Evolutionary conservation across 2,888 invertebrate genomes (phyloP).

Genomic region (Didymodactylos carnosus): DNA sequence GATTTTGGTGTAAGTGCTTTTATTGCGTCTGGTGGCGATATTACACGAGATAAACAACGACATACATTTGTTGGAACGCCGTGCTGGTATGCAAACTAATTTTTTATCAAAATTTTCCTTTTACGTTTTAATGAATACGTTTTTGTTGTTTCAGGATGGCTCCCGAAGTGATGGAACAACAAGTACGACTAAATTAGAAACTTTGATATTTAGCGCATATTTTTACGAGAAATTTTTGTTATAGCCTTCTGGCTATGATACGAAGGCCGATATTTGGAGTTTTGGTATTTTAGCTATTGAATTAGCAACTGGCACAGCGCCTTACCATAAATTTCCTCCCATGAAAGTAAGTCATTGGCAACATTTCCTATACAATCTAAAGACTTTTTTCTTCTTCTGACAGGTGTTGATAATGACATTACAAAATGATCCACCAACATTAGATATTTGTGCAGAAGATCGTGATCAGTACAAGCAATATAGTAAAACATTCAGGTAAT

Average conservation of each 20-base stretch:
- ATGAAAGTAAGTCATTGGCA: conserved; percentile 74
- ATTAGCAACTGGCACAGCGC: conserved; percentile 82
- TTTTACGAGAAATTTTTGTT: background rate
- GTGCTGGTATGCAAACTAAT: conserved; percentile 73
- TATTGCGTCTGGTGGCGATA: conserved; percentile 64
- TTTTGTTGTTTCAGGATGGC: conserved; percentile 50
- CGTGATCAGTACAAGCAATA: conserved; percentile 94
- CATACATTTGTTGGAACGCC: conserved; percentile 97
- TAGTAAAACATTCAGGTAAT: conserved; percentile 64
- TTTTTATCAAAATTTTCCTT: no score
- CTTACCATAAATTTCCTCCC: conserved; percentile 93
- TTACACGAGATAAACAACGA: conserved; percentile 74
- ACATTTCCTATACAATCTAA: no score
- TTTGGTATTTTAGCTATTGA: conserved; percentile 93
- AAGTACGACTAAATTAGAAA: background rate
- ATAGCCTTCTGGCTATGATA: conserved; percentile 38
- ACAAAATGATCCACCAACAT: conserved; percentile 85
- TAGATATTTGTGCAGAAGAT: conserved; percentile 81
- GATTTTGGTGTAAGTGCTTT: conserved; percentile 88
- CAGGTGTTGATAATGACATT: conserved; percentile 77
- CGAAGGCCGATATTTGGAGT: conserved; percentile 84
- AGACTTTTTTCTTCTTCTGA: background rate
- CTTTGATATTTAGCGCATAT: background rate
- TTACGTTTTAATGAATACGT: no score
- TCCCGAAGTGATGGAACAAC: conserved; percentile 72